Evolutionary conservation across 92 coral and sea anemone genomes (phyloP).

Genomic region (Chrysogorgia sp.): DNA sequence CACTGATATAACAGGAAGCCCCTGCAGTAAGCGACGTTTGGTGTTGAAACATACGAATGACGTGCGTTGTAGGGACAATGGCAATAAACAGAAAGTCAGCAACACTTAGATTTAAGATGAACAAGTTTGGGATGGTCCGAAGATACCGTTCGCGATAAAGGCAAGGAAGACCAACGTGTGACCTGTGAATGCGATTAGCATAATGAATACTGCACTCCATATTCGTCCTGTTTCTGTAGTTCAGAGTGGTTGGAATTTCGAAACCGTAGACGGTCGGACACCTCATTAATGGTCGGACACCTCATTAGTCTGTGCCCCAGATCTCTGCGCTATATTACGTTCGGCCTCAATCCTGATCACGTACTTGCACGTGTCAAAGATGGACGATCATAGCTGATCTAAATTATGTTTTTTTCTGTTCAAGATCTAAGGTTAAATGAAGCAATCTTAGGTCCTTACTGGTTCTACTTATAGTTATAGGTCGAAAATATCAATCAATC

Average conservation of each 20-base stretch:
- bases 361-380: too few species aligned
- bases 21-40: not conserved
- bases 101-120: constrained; percentile 25
- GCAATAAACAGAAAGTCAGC: constrained; percentile 27
- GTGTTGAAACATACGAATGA: constrained; percentile 5
- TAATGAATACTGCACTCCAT: constrained; percentile 2
- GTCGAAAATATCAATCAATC: too few species aligned
- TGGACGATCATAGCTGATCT: too few species aligned
- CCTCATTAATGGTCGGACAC: too few species aligned
- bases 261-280: not conserved
- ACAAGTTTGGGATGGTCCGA: constrained; percentile 14
- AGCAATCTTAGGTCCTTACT: too few species aligned
- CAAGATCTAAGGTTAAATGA: too few species aligned
- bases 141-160: constrained; percentile 8
- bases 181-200: constrained; percentile 2
- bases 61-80: constrained; percentile 8
- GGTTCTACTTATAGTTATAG: too few species aligned
- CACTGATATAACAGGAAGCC: constrained; percentile 12
- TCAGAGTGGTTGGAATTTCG: too few species aligned
- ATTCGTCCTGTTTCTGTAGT: not conserved
- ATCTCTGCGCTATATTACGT: too few species aligned
- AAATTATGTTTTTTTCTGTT: too few species aligned
- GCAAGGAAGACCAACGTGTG: constrained; percentile 19
- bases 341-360: too few species aligned
- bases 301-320: too few species aligned